A percentile compares a stretch with the other conserved stretches of the same genome.
phyloP scores from a whole-genome alignment of 1,140 invertebrate genomes.

The Zaprionus gabonicus region DNA sequence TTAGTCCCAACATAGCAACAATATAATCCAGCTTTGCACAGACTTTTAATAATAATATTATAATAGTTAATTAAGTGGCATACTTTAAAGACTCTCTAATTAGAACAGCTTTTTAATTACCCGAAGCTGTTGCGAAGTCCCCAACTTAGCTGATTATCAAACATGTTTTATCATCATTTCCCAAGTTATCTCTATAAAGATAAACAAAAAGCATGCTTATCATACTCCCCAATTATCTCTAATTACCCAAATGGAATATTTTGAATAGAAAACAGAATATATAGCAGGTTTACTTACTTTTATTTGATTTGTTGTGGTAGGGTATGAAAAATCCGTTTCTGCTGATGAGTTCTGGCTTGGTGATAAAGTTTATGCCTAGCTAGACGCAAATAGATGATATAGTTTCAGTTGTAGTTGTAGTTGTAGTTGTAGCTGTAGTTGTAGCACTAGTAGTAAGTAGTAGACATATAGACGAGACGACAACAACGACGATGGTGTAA shows the following conservation, averaged over 20 bases:
- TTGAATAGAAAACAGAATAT: background rate
- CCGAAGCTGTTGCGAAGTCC: background rate
- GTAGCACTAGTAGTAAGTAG: slow-evolving; percentile 68
- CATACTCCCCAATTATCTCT: background rate
- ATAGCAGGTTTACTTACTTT: slow-evolving; percentile 54
- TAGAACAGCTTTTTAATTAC: background rate
- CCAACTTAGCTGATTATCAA: background rate
- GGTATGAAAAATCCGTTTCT: slow-evolving; percentile 54
- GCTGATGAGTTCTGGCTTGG: slow-evolving; percentile 8
- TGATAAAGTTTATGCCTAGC: slow-evolving; percentile 38
- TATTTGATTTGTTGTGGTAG: slow-evolving; percentile 46
- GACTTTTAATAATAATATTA: too few species aligned
- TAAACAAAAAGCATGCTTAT: background rate
- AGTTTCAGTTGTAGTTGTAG: slow-evolving; percentile 26
- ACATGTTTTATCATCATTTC: background rate
- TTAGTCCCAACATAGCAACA: too few species aligned
- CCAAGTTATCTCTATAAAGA: background rate
- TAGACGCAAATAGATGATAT: slow-evolving; percentile 44
- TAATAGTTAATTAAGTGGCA: too few species aligned
- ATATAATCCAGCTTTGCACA: too few species aligned
- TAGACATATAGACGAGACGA: slow-evolving; percentile 80
- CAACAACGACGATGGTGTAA: slow-evolving; percentile 61
- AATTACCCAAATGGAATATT: background rate
- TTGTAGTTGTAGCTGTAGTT: slow-evolving; percentile 49
- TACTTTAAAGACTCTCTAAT: too few species aligned